phyloP scores from a whole-genome alignment of 2,113 vertebrate genomes.

The Istiophorus platypterus region DNA sequence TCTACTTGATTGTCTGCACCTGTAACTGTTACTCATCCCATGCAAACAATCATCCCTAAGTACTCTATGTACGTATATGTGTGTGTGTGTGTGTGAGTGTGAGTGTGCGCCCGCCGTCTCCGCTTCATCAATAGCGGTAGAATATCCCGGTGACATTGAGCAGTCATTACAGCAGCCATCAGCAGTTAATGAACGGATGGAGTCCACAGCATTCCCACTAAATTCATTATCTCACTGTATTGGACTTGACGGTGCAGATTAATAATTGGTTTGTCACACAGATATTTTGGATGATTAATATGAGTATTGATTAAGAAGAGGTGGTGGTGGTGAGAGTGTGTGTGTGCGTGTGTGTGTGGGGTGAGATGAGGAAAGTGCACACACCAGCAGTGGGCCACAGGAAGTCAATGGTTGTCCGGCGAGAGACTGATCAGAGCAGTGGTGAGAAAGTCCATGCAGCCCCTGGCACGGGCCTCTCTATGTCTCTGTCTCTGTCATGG shows the following conservation, averaged over 20 bases:
- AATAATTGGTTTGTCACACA: slow-evolving; percentile 88
- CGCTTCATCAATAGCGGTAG: slow-evolving; percentile 79
- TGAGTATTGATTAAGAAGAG: slow-evolving; percentile 85
- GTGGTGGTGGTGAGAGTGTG: slow-evolving; percentile 35
- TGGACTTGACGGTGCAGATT: slow-evolving; percentile 87
- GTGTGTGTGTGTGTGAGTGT: slow-evolving; percentile 26
- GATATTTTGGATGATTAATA: slow-evolving; percentile 88
- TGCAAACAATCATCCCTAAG: not conserved
- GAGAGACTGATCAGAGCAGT: slow-evolving; percentile 68
- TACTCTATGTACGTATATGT: not conserved
- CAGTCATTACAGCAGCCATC: slow-evolving; percentile 86
- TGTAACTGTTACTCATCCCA: slow-evolving; percentile 2
- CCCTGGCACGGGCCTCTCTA: not conserved
- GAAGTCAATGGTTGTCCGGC: slow-evolving; percentile 75
- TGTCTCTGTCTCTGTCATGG: not conserved
- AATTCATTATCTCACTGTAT: slow-evolving; percentile 88
- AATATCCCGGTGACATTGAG: slow-evolving; percentile 86
- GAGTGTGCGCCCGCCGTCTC: not conserved
- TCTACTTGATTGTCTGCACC: not conserved
- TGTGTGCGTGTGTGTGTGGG: slow-evolving; percentile 53
- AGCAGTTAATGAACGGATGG: slow-evolving; percentile 89
- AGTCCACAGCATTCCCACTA: slow-evolving; percentile 87
- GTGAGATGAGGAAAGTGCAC: slow-evolving; percentile 68
- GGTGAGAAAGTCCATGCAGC: slow-evolving; percentile 68
- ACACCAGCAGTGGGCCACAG: slow-evolving; percentile 73